Evolutionary conservation across 1,140 invertebrate species (phyloP).

Genomic region (Riptortus pedestris): DNA sequence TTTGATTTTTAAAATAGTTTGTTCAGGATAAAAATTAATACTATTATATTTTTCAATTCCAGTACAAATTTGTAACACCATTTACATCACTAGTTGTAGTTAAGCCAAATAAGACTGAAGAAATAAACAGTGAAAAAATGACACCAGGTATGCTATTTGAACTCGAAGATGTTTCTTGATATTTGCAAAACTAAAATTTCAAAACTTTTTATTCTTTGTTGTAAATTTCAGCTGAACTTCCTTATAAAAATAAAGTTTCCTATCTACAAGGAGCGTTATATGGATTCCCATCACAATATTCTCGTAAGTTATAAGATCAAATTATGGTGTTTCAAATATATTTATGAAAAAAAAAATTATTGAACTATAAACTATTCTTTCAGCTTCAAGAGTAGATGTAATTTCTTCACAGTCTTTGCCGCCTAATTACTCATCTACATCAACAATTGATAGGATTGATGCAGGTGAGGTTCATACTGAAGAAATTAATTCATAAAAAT

Average conservation of each 20-base stretch:
- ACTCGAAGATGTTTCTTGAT: not conserved
- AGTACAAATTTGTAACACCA: conserved; percentile 59
- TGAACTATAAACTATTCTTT: too few species aligned
- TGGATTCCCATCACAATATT: not conserved
- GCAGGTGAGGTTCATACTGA: not conserved
- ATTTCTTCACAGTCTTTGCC: not conserved
- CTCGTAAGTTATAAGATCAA: too few species aligned
- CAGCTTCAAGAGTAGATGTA: conserved; percentile 10
- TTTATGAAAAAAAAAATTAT: too few species aligned
- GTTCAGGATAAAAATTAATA: too few species aligned
- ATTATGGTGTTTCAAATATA: too few species aligned
- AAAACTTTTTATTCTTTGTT: not conserved
- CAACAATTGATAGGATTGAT: conserved; percentile 8
- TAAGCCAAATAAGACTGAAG: conserved; percentile 42
- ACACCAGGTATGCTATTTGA: conserved; percentile 2
- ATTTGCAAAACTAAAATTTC: not conserved
- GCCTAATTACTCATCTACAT: conserved; percentile 2
- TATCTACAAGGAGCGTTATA: conserved; percentile 7
- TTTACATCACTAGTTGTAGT: conserved; percentile 60
- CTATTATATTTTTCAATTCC: conserved; percentile 32
- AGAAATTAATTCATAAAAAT: not conserved
- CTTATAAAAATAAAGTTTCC: conserved; percentile 1
- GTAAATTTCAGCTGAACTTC: not conserved
- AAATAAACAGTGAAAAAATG: conserved; percentile 14
- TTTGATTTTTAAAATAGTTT: too few species aligned